A percentile compares a stretch with the other conserved stretches of the same genome.
Evolutionary conservation across 2,113 vertebrate genomes (phyloP).

Genomic region (Corynorhinus townsendii): DNA sequence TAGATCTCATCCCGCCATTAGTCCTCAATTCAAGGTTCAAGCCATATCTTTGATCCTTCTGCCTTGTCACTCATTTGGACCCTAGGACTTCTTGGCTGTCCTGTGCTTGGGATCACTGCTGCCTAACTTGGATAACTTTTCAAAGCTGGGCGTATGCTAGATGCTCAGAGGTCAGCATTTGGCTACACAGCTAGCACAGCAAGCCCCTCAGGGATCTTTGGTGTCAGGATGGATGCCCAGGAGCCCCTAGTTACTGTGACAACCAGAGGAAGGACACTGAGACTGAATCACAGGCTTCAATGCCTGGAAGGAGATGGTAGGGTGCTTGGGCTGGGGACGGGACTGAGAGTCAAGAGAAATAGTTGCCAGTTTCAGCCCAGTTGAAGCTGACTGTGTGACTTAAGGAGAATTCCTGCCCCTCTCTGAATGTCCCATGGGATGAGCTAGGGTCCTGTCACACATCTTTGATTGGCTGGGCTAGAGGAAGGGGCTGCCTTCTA

Average conservation of each 20-base stretch:
- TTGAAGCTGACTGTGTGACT: not conserved
- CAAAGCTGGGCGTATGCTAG: not conserved
- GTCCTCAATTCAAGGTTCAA: not conserved
- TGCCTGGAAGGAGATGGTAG: not conserved
- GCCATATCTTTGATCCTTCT: not conserved
- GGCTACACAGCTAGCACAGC: not conserved
- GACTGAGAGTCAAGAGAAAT: not conserved
- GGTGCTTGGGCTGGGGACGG: not conserved
- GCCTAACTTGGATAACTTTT: not conserved
- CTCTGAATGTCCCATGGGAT: not conserved
- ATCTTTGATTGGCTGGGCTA: not conserved
- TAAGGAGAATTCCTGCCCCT: not conserved
- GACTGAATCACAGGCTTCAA: not conserved
- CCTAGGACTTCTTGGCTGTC: not conserved
- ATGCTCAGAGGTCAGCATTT: not conserved
- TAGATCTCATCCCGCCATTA: not conserved
- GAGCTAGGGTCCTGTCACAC: not conserved
- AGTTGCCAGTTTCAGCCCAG: not conserved
- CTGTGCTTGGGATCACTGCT: not conserved
- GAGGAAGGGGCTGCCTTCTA: not conserved
- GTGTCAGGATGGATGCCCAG: not conserved
- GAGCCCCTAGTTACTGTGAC: not conserved
- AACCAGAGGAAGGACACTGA: not conserved
- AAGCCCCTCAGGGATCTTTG: not conserved
- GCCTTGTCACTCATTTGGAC: not conserved